These are phyloP conservation scores for Fragariocoptes setiger DNA, from an alignment of 1,140 invertebrate genomes.

Conservation along the genomic window DNA sequence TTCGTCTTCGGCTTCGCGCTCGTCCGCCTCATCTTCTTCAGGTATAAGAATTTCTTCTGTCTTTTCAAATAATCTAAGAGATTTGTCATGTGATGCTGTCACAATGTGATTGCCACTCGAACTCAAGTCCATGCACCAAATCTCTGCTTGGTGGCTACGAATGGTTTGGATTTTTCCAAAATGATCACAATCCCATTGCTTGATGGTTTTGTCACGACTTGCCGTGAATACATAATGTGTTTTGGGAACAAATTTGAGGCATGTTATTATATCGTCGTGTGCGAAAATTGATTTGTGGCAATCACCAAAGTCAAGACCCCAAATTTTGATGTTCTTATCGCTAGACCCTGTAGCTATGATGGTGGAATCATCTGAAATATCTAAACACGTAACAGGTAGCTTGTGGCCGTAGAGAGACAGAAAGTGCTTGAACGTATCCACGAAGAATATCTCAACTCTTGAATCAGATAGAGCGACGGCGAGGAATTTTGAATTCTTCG, in stretches of 20 bases:
- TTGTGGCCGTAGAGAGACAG: conserved; percentile 84
- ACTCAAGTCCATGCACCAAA: conserved; percentile 37
- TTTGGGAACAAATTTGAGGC: conserved; percentile 48
- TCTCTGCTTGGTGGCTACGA: conserved; percentile 47
- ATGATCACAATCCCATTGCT: conserved; percentile 85
- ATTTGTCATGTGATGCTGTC: conserved; percentile 56
- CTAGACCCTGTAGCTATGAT: conserved; percentile 71
- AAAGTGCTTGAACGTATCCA: conserved; percentile 83
- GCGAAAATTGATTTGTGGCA: conserved; percentile 44
- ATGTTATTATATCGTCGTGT: conserved; percentile 73
- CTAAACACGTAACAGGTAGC: conserved; percentile 63
- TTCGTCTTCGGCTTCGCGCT: conserved; percentile 11
- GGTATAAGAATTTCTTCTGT: conserved; percentile 62
- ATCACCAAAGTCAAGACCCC: conserved; percentile 95
- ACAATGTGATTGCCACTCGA: conserved; percentile 44
- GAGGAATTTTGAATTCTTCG: conserved; percentile 51
- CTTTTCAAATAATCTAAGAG: conserved; percentile 51
- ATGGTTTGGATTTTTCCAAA: conserved; percentile 65
- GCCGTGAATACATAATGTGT: conserved; percentile 77
- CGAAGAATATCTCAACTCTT: conserved; percentile 79
- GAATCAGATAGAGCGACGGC: conserved; percentile 64
- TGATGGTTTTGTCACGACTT: conserved; percentile 68
- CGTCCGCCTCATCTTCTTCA: conserved; percentile 52
- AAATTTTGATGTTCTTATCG: conserved; percentile 83
- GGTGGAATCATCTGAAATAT: conserved; percentile 64